Evolutionary conservation across 2,797 vertebrate species (phyloP).

Genomic region (Chromobotia macracanthus): DNA sequence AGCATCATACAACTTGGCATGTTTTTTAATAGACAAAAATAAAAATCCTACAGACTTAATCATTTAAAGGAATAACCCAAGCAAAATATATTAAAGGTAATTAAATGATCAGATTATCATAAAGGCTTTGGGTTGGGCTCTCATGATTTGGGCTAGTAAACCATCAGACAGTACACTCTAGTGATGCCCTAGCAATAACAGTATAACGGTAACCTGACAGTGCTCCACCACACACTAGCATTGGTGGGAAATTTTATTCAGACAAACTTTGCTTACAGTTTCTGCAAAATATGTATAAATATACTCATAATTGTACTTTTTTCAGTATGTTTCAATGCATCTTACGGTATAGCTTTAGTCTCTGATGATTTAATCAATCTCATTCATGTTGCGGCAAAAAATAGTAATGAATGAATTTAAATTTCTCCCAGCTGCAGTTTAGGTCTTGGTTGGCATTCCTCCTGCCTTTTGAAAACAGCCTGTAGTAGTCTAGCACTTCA

Average conservation of each 20-base stretch:
- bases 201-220: neutral
- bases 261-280: neutral
- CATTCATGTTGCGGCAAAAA: constrained; percentile 21
- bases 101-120: neutral
- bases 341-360: constrained; percentile 5
- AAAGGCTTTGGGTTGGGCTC: neutral
- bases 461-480: constrained; percentile 33
- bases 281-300: neutral
- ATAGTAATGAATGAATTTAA: neutral
- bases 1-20: too few species aligned
- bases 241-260: neutral
- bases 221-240: neutral
- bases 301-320: too few species aligned
- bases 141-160: neutral
- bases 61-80: too few species aligned
- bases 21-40: neutral
- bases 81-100: neutral
- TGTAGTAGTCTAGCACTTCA: constrained; percentile 18
- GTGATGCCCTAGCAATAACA: neutral
- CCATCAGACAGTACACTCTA: neutral
- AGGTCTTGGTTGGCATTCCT: constrained; percentile 37
- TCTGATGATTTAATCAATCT: constrained; percentile 1
- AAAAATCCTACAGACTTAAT: neutral
- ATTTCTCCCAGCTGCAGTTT: constrained; percentile 37
- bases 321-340: neutral